These are phyloP conservation scores for Chelonus insularis DNA, from an alignment of 1,140 invertebrate species.

Conservation along the genomic window DNA sequence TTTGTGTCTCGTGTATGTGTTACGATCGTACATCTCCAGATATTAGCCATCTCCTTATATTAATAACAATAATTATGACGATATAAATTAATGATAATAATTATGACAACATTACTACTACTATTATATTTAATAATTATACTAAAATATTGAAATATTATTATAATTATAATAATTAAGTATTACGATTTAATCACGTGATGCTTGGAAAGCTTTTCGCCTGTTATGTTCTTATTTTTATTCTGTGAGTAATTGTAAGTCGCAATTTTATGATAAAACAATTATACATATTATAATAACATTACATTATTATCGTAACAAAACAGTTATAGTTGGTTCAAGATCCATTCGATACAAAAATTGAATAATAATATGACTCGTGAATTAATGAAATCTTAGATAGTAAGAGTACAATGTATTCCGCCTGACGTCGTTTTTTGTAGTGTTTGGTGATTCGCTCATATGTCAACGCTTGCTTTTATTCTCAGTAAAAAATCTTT, in stretches of 20 bases:
- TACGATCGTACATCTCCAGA: conserved; percentile 34
- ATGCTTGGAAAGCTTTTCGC: conserved; percentile 33
- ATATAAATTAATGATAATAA: conserved; percentile 22
- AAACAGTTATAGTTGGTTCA: conserved; percentile 10
- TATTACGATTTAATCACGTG: conserved; percentile 31
- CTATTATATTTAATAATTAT: conserved; percentile 24
- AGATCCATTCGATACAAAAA: conserved; percentile 16
- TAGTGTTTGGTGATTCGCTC: not conserved
- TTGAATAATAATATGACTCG: conserved; percentile 11
- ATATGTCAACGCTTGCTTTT: not conserved
- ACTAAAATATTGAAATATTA: conserved; percentile 25
- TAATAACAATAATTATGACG: conserved; percentile 26
- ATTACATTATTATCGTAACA: not conserved
- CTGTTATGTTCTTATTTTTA: conserved; percentile 22
- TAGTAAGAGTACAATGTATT: conserved; percentile 8
- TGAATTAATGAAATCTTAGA: conserved; percentile 3
- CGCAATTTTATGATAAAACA: conserved; percentile 10
- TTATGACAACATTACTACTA: conserved; percentile 25
- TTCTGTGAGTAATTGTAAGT: conserved; percentile 16
- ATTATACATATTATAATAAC: not conserved
- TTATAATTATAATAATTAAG: conserved; percentile 23
- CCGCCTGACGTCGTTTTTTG: conserved; percentile 1
- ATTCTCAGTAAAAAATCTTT: conserved; percentile 11
- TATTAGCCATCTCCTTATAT: conserved; percentile 27
- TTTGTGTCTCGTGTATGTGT: conserved; percentile 58